Evolutionary conservation across 2,797 vertebrate genomes (phyloP), one percentile per base, ranked within the genome.

Genomic region (Pantherophis alleghaniensis): DNA sequence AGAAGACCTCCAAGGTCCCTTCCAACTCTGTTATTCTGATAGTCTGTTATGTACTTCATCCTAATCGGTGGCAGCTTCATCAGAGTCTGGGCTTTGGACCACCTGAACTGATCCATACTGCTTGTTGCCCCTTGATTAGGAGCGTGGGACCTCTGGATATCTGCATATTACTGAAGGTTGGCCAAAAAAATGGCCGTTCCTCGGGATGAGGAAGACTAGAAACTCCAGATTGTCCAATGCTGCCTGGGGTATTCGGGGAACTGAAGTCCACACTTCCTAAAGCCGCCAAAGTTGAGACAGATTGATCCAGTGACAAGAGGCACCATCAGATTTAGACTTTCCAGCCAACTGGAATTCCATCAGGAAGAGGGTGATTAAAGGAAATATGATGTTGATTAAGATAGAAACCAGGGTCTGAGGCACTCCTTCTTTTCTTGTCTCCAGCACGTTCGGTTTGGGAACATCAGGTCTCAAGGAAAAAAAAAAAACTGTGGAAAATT

Each of bases 401-500:
- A 22, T 7, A 79, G 18, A 47, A 83, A 83, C 9, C 9, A 24
- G 3, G 9, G 20, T 42, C 11, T 24, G 0, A 12, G 20, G 4
- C 9, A 56, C 66, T 59, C 5, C 10, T 37, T 22, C 10, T 37
- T 22, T 56, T 12, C 20, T 92, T 1, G 12, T 26, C 93, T 89
- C 88, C 51, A 32, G 18, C n/a, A 86, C 9, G 5, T 28, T 56
- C 16, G 1, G 16, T 32, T 16, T 57, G 61, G 12, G 5, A 37
- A 89, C 24, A 57, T 24, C 24, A 55, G 28, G 28, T 90, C 56
- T 90, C 89, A 94, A 0, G 53, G 79, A 28, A 3, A 1, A 0
- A 94, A 93, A 94, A 88, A 51, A n/a, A 0, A 0, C 11, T 37
- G 56, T 91, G 66, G 42, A 93, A 94, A 86, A 89, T 92, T 79